Conservation (phyloP, 1,140 invertebrate genomes). For the Druon quercuslanigerum region DNA sequence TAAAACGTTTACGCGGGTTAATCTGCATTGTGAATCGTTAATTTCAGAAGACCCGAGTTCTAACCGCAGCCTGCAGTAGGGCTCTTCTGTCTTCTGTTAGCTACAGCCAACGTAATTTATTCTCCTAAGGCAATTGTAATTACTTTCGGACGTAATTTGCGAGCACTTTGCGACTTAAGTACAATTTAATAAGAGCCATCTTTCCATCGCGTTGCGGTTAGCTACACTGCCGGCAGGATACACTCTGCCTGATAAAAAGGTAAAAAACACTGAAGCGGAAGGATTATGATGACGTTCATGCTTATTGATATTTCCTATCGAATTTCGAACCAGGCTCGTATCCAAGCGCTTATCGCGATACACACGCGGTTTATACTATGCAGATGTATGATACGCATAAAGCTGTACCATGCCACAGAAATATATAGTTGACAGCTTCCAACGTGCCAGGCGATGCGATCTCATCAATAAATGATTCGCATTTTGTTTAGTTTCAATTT, state of each 20-base stretch:
- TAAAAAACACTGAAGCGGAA: background rate
- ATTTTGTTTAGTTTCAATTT: constrained; percentile 31
- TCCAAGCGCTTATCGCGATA: constrained; percentile 46
- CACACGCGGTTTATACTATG: constrained; percentile 51
- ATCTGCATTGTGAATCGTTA: constrained; percentile 30
- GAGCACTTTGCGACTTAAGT: constrained; percentile 26
- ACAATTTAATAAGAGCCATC: constrained; percentile 20
- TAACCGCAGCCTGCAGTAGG: constrained; percentile 15
- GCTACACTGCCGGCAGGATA: background rate
- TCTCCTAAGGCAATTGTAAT: constrained; percentile 29
- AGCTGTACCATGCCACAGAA: constrained; percentile 35
- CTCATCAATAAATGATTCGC: constrained; percentile 30
- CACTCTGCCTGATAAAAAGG: background rate
- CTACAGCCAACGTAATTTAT: constrained; percentile 28
- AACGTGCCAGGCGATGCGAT: constrained; percentile 8
- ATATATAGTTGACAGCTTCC: constrained; percentile 44
- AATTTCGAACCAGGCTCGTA: constrained; percentile 45
- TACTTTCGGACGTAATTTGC: constrained; percentile 29
- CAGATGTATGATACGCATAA: constrained; percentile 42
- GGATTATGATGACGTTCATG: background rate
- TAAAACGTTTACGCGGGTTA: background rate
- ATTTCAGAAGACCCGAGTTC: constrained; percentile 16
- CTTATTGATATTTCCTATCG: constrained; percentile 37
- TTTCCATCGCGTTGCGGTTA: background rate
- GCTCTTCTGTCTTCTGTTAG: background rate